Evolutionary conservation across 64 coral and sea anemone species (phyloP), one percentile per base, ranked within the genome.

Genomic region (Catalaphyllia jardinei): DNA sequence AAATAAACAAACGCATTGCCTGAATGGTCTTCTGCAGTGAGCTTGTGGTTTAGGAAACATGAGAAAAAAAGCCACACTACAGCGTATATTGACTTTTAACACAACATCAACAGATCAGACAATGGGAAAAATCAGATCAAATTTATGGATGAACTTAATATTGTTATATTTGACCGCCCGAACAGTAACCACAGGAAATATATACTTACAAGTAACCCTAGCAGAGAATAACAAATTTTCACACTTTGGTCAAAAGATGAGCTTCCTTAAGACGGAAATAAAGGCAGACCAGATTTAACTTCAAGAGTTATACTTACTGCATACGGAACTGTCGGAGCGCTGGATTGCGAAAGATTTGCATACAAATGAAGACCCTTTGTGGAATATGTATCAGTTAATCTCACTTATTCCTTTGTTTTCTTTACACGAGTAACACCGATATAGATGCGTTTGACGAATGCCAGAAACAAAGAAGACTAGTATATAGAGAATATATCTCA

Each of bases 181-280:
- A 57, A 15, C 54, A 57, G 15, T 14, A 57, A 57, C 54, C 54
- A 57, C 54, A 57, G 10, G 54, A 57, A 57, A 57, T 14, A 57
- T 57, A 57, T 16, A 57, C 54, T 12, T 57, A 57, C 54, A 14
- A 14, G 15, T 57, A 57, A 57, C 54, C 54, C 54, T 16, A 14
- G 11, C 15, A 57, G 54, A 57, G 54, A 57, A 57, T 57, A 57
- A 57, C 54, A 57, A 14, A 57, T 57, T 46, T 57, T 57, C 54
- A 57, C 54, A 57, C 54, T 16, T 57, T 57, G 54, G n/a, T 1
- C 7, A 1, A 69, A 12, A 69, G 42, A 27, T 11, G n/a, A 69
- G 65, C 65, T 69, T 69, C 10, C 65, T 69, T 69, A n/a, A 69
- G 22, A 69, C 65, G 65, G 65, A 69, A 69, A 69, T 28, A 69